Evolutionary conservation across 1,140 invertebrate genomes (phyloP).

Genomic region (Doryteuthis pealeii): DNA sequence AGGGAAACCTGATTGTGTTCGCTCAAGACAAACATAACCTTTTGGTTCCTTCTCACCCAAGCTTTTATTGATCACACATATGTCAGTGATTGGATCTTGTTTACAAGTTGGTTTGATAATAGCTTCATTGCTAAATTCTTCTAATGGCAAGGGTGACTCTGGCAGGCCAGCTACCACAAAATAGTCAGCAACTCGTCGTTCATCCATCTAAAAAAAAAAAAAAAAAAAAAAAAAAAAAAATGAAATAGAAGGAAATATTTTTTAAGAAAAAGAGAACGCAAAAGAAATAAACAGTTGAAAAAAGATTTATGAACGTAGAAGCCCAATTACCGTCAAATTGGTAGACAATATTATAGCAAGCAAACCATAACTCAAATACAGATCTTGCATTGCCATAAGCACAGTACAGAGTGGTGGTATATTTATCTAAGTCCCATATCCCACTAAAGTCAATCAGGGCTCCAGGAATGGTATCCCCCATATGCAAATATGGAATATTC

Average conservation of each 20-base stretch:
- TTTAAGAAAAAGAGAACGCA: too few relatives aligned
- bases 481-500: too few relatives aligned
- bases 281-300: too few relatives aligned
- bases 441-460: too few relatives aligned
- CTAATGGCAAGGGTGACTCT: slow-evolving; percentile 70
- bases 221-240: neutral
- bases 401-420: too few relatives aligned
- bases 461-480: too few relatives aligned
- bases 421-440: too few relatives aligned
- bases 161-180: slow-evolving; percentile 96
- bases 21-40: slow-evolving; percentile 75
- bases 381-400: too few relatives aligned
- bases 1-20: slow-evolving; percentile 73
- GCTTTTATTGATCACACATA: slow-evolving; percentile 86
- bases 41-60: slow-evolving; percentile 75
- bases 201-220: slow-evolving; percentile 48
- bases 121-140: slow-evolving; percentile 80
- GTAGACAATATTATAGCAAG: too few relatives aligned
- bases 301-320: too few relatives aligned
- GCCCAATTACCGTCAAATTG: too few relatives aligned
- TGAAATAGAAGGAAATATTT: neutral
- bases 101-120: slow-evolving; percentile 71
- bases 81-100: slow-evolving; percentile 91
- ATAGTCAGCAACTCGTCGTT: slow-evolving; percentile 73
- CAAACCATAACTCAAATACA: too few relatives aligned